phyloP scores from a whole-genome alignment of 2,797 vertebrate genomes.

The Gambelia wislizenii region DNA sequence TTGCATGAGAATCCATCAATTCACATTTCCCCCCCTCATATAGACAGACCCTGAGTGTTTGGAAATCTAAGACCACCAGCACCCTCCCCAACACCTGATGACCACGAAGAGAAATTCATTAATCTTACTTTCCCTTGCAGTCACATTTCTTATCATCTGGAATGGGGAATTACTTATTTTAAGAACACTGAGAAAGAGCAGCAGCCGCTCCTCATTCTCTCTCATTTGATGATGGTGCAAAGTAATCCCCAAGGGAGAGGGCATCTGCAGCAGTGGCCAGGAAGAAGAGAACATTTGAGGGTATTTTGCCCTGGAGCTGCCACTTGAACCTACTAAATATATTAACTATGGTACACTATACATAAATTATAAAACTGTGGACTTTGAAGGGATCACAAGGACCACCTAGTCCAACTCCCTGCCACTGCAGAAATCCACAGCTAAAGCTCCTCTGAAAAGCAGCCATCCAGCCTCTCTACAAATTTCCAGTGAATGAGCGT shows the following conservation, averaged over 20 bases:
- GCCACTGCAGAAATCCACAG: too few species aligned
- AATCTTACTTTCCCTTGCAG: neutral
- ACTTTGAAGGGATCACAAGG: too few species aligned
- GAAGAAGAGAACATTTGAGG: neutral
- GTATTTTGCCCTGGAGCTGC: neutral
- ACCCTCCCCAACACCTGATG: neutral
- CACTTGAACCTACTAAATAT: neutral
- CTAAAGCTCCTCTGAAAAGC: too few species aligned
- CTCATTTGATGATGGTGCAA: neutral
- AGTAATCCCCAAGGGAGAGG: neutral
- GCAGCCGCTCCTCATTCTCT: neutral
- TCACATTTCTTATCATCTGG: neutral
- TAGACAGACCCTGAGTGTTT: too few species aligned
- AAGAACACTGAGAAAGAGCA: neutral
- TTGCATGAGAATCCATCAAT: too few species aligned
- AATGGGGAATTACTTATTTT: neutral
- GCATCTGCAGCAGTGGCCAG: neutral
- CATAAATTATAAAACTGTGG: neutral
- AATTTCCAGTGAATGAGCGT: too few species aligned
- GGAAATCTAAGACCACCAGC: neutral
- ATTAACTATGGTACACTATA: neutral
- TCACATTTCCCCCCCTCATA: too few species aligned
- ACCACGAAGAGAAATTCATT: neutral
- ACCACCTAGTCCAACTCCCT: too few species aligned
- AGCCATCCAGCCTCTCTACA: too few species aligned